Base-by-base conservation (phyloP, 1,140 invertebrate genomes). In the Fragariocoptes setiger region DNA sequence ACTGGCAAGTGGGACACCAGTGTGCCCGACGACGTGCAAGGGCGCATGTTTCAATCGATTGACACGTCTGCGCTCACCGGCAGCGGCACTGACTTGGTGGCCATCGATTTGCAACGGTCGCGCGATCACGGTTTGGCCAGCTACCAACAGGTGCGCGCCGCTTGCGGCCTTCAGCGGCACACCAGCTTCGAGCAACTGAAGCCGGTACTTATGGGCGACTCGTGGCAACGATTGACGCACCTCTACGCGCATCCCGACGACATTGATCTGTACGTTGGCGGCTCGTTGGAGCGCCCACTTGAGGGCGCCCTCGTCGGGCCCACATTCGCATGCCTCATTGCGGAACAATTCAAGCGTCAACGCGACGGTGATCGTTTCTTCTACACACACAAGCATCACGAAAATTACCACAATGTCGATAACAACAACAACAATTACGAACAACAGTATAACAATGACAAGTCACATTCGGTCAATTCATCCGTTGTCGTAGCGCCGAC, bases 1-100 rank as follows among this genome's bases (percentile, higher is more conserved):
- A 77, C 79, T 4, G 78, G 85, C 59, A 77, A 79, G 50, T 82
- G 85, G 76, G 80, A 88, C 51, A 76, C 83, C 53, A 77, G 77
- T 0, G 76, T 88, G 43, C 83, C 79, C 0, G 75, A 79, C 59
- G 76, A 85, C 61, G 47, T 50, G 2, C 53, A 54, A 0, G 54
- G 58, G 40, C 47, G 53, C 38, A 38, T 58, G n/a, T 58, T 58
- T 39, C 49, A 58, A 35, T 49, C 52, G 18, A 50, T 50, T 2
- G 48, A 47, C 2, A 44, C 47, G 16, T 39, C 42, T 1, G 55
- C 56, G 22, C 21, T 17, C 22, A 21, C n/a, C n/a, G 17, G 17
- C 35, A 20, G 38, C 43, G 77, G 78, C 3, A 57, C 67, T 13
- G 83, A 88, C 59, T 58, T 88, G 40, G 65, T 71, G 17, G 68